Conservation (phyloP, 2,113 vertebrate species). For the Ophiodon elongatus region DNA sequence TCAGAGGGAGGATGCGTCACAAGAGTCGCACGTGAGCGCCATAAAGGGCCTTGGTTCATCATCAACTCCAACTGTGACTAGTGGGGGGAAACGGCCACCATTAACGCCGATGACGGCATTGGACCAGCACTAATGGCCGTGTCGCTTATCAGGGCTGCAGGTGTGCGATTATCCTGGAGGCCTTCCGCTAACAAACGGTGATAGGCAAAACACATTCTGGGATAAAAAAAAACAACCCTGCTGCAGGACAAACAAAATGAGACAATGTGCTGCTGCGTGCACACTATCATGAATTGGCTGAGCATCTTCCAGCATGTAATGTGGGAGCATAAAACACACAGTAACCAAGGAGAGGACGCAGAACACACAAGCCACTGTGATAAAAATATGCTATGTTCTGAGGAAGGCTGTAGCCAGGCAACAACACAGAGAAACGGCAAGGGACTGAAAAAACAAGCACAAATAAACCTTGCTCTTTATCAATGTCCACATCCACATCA, state of each 20-base stretch:
- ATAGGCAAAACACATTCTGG: conserved; percentile 26
- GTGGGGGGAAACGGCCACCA: conserved; percentile 29
- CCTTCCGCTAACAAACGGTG: conserved; percentile 32
- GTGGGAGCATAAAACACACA: conserved; percentile 2
- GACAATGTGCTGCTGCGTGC: conserved; percentile 38
- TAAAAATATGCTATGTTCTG: conserved; percentile 43
- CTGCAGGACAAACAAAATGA: conserved; percentile 47
- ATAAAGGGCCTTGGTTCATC: conserved; percentile 39
- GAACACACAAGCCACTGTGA: conserved; percentile 35
- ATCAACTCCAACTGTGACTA: conserved; percentile 18
- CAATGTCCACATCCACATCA: conserved; percentile 15
- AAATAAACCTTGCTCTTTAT: conserved; percentile 29
- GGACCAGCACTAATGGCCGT: conserved; percentile 19
- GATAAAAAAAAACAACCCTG: conserved; percentile 21
- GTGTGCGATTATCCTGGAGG: conserved; percentile 46
- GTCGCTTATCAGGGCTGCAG: conserved; percentile 59
- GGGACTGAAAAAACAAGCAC: conserved; percentile 36
- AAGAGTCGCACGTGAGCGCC: conserved; percentile 13
- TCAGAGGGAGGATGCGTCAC: conserved; percentile 19
- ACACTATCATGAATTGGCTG: conserved; percentile 7
- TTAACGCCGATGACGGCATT: conserved; percentile 42
- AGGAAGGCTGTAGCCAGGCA: conserved; percentile 59
- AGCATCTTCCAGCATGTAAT: conserved; percentile 23
- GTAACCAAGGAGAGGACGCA: background rate
- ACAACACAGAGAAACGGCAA: conserved; percentile 47